Conservation (phyloP, 2,113 vertebrate species). For the Phainopepla nitens region DNA sequence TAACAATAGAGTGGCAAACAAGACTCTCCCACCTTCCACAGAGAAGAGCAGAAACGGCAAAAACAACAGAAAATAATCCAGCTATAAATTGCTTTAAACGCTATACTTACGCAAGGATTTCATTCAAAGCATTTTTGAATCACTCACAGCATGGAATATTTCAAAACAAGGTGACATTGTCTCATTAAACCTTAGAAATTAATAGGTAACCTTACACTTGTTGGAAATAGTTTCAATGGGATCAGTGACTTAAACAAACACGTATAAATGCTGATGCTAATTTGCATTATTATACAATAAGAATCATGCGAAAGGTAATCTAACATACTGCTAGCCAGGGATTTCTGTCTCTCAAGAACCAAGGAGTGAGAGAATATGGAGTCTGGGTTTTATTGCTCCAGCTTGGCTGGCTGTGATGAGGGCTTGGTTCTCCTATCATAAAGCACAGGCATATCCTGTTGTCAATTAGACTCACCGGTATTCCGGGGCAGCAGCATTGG, state of each 20-base stretch:
- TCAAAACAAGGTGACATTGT: neutral
- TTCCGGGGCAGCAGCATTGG: neutral
- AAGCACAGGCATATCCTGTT: constrained; percentile 43
- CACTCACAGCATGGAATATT: neutral
- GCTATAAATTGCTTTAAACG: neutral
- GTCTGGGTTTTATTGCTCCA: neutral
- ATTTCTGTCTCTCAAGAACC: neutral
- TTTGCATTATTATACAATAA: neutral
- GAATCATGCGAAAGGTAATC: neutral
- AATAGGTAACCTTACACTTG: constrained; percentile 6
- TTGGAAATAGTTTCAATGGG: neutral
- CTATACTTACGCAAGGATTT: neutral
- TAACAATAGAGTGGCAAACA: neutral
- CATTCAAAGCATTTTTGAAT: neutral
- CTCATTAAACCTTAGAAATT: neutral
- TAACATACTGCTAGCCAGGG: neutral
- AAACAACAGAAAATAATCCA: neutral
- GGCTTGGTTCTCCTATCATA: neutral
- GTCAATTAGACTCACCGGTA: constrained; percentile 29
- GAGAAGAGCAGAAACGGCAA: neutral
- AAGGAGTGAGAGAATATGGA: neutral
- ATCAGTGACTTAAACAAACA: neutral
- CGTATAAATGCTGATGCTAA: neutral
- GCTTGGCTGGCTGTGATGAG: neutral
- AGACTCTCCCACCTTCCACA: neutral